These are phyloP conservation scores for Apocrypta bakeri DNA, from an alignment of 1,140 invertebrate species.

Conservation along the genomic window DNA sequence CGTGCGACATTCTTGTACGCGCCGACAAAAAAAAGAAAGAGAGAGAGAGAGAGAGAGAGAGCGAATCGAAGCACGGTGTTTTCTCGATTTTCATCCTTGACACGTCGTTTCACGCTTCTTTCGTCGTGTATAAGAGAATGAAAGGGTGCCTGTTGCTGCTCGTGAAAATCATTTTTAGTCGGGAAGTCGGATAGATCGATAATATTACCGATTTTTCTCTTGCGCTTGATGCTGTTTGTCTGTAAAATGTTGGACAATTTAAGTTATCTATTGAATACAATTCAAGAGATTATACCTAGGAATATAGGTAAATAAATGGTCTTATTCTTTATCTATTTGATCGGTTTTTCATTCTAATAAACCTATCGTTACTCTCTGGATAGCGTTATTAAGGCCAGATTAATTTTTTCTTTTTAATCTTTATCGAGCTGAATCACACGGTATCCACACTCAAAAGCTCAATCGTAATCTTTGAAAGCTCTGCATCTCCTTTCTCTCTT, in stretches of 20 bases:
- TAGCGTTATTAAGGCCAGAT: too few relatives aligned
- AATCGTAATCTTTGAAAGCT: background rate
- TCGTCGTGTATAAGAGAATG: background rate
- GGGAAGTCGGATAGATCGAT: background rate
- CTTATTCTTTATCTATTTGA: too few relatives aligned
- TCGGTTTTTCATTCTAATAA: too few relatives aligned
- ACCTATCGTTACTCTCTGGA: too few relatives aligned
- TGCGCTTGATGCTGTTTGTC: background rate
- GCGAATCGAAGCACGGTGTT: background rate
- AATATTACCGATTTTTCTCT: conserved; percentile 17
- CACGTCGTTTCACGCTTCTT: conserved; percentile 14
- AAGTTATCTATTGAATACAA: background rate
- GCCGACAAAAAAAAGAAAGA: background rate
- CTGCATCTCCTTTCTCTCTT: background rate
- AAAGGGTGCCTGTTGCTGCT: background rate
- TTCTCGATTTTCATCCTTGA: conserved; percentile 1
- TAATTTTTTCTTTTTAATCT: background rate
- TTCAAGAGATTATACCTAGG: too few relatives aligned
- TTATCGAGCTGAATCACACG: background rate
- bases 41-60: background rate
- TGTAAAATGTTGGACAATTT: background rate
- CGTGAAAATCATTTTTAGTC: background rate
- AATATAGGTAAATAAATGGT: too few relatives aligned
- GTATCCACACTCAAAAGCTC: background rate
- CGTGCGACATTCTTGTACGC: background rate